phyloP scores from a whole-genome alignment of 37 sponge, comb jelly and placozoan genomes.

The Spongia lamella region DNA sequence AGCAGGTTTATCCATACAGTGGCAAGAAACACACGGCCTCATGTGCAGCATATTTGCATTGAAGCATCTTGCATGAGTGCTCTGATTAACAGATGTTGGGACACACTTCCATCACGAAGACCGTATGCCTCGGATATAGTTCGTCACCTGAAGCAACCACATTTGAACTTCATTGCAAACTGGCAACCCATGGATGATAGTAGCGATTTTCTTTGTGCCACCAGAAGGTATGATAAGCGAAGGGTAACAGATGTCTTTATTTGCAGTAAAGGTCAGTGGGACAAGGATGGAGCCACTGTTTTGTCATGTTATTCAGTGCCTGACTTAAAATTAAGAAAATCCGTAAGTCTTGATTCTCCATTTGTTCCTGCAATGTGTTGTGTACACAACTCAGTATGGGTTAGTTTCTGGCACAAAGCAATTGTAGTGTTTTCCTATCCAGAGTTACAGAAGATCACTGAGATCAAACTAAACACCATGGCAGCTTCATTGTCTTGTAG shows the following conservation, averaged over 20 bases:
- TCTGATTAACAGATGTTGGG: constrained; percentile 52
- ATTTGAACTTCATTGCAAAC: constrained; percentile 14
- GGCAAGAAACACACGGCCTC: constrained; percentile 29
- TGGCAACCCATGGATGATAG: constrained; percentile 11
- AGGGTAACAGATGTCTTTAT: constrained; percentile 42
- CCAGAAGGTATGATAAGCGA: constrained; percentile 1
- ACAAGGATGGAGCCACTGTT: not conserved
- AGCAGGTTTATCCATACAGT: not conserved
- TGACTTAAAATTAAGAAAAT: constrained; percentile 11
- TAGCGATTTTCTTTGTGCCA: constrained; percentile 31
- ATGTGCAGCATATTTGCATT: constrained; percentile 19
- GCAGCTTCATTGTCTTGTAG: constrained; percentile 40
- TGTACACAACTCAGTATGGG: constrained; percentile 41
- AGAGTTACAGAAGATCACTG: constrained; percentile 21
- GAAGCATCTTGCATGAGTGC: constrained; percentile 40
- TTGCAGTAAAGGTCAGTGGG: constrained; percentile 43
- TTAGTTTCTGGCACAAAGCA: constrained; percentile 46
- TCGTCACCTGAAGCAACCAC: constrained; percentile 22
- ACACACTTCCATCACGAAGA: constrained; percentile 36
- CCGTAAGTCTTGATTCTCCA: constrained; percentile 18
- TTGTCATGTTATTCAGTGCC: constrained; percentile 42
- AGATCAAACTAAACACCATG: constrained; percentile 27
- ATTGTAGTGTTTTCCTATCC: constrained; percentile 43
- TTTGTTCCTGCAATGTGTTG: constrained; percentile 65
- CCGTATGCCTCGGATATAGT: constrained; percentile 55